phyloP scores from a whole-genome alignment of 2,888 invertebrate species.

The Eupithecia centaureata region DNA sequence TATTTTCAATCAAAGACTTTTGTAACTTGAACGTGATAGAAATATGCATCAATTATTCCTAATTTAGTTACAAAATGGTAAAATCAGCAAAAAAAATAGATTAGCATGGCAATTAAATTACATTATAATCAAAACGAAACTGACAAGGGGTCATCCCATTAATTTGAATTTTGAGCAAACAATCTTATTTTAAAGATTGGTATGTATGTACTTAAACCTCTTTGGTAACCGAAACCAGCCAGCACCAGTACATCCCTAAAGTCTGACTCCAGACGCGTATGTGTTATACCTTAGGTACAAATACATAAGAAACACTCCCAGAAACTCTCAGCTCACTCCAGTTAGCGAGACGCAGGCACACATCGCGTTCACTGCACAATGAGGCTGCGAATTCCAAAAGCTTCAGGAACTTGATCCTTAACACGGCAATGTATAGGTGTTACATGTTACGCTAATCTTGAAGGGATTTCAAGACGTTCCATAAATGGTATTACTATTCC shows the following conservation, averaged over 20 bases:
- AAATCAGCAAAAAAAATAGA: not conserved
- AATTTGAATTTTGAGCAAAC: too few species aligned
- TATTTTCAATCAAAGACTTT: not conserved
- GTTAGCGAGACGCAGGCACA: slow-evolving; percentile 34
- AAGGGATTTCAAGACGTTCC: slow-evolving; percentile 10
- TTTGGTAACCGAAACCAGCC: not conserved
- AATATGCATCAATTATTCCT: too few species aligned
- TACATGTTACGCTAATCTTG: slow-evolving; percentile 13
- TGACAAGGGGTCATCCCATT: not conserved
- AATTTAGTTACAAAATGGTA: too few species aligned
- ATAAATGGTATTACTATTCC: slow-evolving; percentile 15
- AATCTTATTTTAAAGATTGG: not conserved
- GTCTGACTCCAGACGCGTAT: slow-evolving; percentile 8
- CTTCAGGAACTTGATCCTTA: slow-evolving; percentile 27
- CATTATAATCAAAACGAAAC: not conserved
- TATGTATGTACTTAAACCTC: not conserved
- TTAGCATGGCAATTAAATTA: not conserved
- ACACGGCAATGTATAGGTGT: slow-evolving; percentile 10
- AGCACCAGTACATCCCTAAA: slow-evolving; percentile 8
- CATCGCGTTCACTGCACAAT: slow-evolving; percentile 35
- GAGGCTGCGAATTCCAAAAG: slow-evolving; percentile 26
- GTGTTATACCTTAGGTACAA: slow-evolving; percentile 26
- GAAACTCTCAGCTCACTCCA: slow-evolving; percentile 34
- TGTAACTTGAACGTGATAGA: too few species aligned
- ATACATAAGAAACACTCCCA: slow-evolving; percentile 37